These are phyloP conservation scores for Aratinga solstitialis DNA, from an alignment of 2,797 vertebrate species.

Conservation along the genomic window DNA sequence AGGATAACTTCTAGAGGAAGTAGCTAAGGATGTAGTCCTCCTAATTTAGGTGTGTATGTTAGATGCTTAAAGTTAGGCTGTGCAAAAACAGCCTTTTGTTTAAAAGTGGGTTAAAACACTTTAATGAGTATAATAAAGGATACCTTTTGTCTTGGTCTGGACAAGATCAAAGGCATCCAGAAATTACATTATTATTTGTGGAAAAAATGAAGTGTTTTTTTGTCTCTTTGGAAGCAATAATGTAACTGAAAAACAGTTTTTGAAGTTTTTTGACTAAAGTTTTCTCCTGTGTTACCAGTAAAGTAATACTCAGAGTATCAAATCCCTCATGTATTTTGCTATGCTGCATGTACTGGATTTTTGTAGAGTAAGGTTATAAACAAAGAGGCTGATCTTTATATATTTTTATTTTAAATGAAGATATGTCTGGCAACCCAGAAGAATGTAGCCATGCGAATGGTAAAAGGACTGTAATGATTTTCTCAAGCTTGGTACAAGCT, in stretches of 20 bases:
- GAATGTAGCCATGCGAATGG: neutral
- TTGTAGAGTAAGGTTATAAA: neutral
- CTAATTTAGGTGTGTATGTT: neutral
- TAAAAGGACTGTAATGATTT: neutral
- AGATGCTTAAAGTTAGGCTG: neutral
- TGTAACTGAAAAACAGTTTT: neutral
- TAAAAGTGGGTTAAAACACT: slow-evolving; percentile 3
- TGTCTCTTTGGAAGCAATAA: neutral
- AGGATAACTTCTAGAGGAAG: neutral
- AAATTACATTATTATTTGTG: neutral
- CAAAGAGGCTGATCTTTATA: neutral
- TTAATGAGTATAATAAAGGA: neutral
- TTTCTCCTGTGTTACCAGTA: neutral
- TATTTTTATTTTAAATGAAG: neutral
- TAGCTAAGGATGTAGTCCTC: neutral
- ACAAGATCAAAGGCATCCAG: slow-evolving; percentile 24
- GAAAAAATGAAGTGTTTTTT: neutral
- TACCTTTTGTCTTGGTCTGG: neutral
- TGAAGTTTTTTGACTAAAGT: neutral
- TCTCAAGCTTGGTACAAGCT: neutral
- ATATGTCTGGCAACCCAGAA: neutral
- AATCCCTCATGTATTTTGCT: neutral
- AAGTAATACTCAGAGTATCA: neutral
- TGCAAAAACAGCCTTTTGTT: neutral
- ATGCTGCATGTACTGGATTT: neutral